A percentile compares a stretch with the other conserved stretches of the same genome.
Evolutionary conservation across 2,797 vertebrate species (phyloP).

Genomic region (Sebastes hopkinsi): DNA sequence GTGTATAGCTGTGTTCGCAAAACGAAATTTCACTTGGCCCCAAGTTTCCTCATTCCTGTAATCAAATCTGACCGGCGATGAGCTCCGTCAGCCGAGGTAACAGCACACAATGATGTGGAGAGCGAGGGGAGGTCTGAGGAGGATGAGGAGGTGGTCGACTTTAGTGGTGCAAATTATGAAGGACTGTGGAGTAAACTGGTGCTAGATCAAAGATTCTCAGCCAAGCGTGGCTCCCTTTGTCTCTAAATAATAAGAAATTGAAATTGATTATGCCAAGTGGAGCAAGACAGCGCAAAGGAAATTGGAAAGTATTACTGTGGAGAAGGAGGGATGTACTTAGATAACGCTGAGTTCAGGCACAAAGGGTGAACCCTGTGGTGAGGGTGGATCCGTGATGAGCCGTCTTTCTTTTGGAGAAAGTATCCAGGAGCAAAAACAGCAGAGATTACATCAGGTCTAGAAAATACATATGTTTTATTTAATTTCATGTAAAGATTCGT

Average conservation of each 20-base stretch:
- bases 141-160: constrained; percentile 21
- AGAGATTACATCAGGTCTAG: background rate
- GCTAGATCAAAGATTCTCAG: constrained; percentile 61
- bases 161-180: constrained; percentile 42
- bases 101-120: constrained; percentile 29
- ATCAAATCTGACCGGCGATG: constrained; percentile 47
- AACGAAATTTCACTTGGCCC: constrained; percentile 18
- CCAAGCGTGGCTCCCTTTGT: constrained; percentile 56
- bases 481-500: too few species aligned
- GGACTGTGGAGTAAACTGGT: constrained; percentile 35
- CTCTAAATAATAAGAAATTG: constrained; percentile 71
- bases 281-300: constrained; percentile 69
- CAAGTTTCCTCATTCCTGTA: background rate
- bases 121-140: background rate
- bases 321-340: constrained; percentile 35
- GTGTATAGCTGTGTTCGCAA: constrained; percentile 1
- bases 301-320: constrained; percentile 67
- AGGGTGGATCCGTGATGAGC: background rate
- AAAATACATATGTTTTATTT: background rate
- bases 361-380: background rate
- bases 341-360: constrained; percentile 20
- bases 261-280: constrained; percentile 75
- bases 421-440: background rate
- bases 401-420: background rate
- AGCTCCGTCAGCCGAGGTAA: constrained; percentile 37